Conservation (phyloP, 2,888 invertebrate genomes). For the Punctoribates punctum region DNA sequence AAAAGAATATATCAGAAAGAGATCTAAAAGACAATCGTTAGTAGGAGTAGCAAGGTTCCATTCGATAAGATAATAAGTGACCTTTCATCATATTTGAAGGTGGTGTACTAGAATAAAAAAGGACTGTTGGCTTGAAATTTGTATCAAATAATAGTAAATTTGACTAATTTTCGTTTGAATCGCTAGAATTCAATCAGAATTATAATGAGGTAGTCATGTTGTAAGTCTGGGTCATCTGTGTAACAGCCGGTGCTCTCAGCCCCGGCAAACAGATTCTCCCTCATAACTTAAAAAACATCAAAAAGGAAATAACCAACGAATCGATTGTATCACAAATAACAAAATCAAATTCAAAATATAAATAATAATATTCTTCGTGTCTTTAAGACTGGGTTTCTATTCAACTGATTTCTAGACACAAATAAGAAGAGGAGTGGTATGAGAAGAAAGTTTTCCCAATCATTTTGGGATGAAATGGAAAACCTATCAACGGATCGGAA, state of each 20-base stretch:
- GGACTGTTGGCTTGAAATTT: background rate
- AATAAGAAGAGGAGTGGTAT: too few species aligned
- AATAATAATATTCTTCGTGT: too few species aligned
- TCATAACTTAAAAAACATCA: background rate
- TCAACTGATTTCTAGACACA: too few species aligned
- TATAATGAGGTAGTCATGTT: constrained; percentile 34
- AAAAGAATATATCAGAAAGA: background rate
- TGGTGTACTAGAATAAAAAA: background rate
- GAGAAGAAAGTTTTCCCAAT: background rate
- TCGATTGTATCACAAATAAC: background rate
- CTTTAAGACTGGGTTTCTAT: too few species aligned
- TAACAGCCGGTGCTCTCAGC: background rate
- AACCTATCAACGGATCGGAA: background rate
- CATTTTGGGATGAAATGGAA: background rate
- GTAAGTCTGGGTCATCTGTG: constrained; percentile 29
- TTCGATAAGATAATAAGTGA: background rate
- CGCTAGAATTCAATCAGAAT: background rate
- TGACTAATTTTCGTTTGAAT: constrained; percentile 29
- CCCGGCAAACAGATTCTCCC: background rate
- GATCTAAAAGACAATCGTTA: background rate
- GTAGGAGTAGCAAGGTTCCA: background rate
- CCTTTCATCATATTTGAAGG: background rate
- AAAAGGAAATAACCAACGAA: background rate
- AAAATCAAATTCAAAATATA: too few species aligned
- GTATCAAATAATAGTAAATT: background rate